Evolutionary conservation across 64 coral and sea anemone genomes (phyloP).

Genomic region (Montipora cactus): DNA sequence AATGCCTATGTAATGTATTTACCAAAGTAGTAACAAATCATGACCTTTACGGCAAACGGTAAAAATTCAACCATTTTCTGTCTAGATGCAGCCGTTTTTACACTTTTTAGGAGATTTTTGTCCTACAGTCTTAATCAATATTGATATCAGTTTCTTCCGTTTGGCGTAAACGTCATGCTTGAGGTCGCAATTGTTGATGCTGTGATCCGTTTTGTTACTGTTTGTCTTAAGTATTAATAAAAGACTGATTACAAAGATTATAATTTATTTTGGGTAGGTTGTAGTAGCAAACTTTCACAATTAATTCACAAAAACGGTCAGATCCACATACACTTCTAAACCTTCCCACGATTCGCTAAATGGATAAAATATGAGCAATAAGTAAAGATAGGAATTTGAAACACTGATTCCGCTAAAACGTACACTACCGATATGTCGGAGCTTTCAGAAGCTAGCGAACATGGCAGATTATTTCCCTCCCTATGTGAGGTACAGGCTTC

Average conservation of each 20-base stretch:
- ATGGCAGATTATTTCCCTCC: slow-evolving; percentile 2
- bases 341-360: slow-evolving; percentile 13
- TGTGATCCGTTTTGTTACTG: slow-evolving; percentile 21
- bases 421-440: neutral
- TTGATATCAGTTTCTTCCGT: slow-evolving; percentile 22
- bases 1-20: no score
- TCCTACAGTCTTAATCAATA: slow-evolving; percentile 1
- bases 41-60: no score
- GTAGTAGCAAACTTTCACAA: slow-evolving; percentile 17
- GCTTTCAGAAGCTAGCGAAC: neutral
- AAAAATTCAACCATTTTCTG: no score
- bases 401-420: slow-evolving; percentile 6
- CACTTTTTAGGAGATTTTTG: neutral
- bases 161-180: slow-evolving; percentile 21
- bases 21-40: no score
- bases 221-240: slow-evolving; percentile 9
- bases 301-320: slow-evolving; percentile 21
- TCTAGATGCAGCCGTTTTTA: no score
- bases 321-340: slow-evolving; percentile 22
- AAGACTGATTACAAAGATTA: slow-evolving; percentile 34
- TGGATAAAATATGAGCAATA: slow-evolving; percentile 5
- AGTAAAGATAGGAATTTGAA: slow-evolving; percentile 1
- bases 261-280: slow-evolving; percentile 22
- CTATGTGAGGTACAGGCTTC: slow-evolving; percentile 10
- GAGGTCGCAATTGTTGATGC: slow-evolving; percentile 18